Evolutionary conservation across 2,888 invertebrate genomes (phyloP), one percentile per base, ranked within the genome.

Genomic region (Hanleya hanleyi): DNA sequence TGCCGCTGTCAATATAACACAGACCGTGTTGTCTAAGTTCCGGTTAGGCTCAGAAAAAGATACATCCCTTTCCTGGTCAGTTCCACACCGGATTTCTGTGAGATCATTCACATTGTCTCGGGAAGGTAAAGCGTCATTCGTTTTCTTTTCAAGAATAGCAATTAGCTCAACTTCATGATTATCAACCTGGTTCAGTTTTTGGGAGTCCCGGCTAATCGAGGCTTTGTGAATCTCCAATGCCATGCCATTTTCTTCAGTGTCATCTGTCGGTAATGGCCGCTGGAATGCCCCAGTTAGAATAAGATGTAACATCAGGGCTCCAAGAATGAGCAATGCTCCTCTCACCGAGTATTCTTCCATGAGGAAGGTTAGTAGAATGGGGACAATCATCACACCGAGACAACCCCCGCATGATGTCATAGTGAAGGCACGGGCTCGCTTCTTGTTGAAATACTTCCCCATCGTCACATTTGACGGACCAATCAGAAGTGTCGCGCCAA

Each of bases 371-470:
- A 57, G 5, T 4, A 57, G 29, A 26, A 57, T 29, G 2, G 57
- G 57, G 12, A 57, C 29, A 29, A 57, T 32, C 22, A 57, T 57
- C 57, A 57, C 29, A 15, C 57, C 57, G 26, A 57, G 22, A 26
- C 57, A 57, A 18, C 57, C 57, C 12, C 57, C 57, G 9, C 57
- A 57, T 57, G 57, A 57, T 32, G 57, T 57, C 57, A 57, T 15
- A 29, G 57, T 57, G 22, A 29, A 22, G 32, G 57, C 57, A 57
- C 57, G 57, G 4, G 57, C 22, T 57, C 57, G 22, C 57, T 22
- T 57, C 26, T 57, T 57, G 5, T 22, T 32, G 32, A 57, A 57
- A 9, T 57, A 57, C 26, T 57, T 18, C 29, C 57, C 57, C 57
- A 57, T 57, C 1, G 57, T 32, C 2, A 57, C 32, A 4, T 29